Conservation (phyloP, 1,140 invertebrate genomes). For the Cotesia typhae region DNA sequence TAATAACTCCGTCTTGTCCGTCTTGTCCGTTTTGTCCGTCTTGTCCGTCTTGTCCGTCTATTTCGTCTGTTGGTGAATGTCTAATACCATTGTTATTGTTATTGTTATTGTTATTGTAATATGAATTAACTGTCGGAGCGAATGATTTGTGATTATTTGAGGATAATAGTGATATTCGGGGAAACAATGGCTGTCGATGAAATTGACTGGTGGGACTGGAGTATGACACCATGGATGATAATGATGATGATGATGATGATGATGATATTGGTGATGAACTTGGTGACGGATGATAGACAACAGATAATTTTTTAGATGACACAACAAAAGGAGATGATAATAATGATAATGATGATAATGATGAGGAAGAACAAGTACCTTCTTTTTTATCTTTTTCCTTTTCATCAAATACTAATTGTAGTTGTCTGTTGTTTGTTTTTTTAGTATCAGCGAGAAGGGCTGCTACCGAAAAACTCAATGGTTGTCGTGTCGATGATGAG, state of each 20-base stretch:
- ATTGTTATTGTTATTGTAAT: neutral
- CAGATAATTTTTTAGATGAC: conserved; percentile 22
- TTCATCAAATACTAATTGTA: neutral
- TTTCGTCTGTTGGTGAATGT: too few relatives aligned
- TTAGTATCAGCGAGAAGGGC: conserved; percentile 62
- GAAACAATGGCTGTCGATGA: neutral
- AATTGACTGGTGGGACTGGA: conserved; percentile 42
- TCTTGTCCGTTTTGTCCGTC: too few relatives aligned
- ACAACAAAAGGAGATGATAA: conserved; percentile 12
- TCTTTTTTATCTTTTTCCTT: neutral
- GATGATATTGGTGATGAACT: conserved; percentile 40
- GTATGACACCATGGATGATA: conserved; percentile 26
- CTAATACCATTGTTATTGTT: neutral
- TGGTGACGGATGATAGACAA: conserved; percentile 36
- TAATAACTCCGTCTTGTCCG: neutral
- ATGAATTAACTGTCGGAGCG: too few relatives aligned
- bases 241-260: too few relatives aligned
- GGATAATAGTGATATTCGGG: neutral
- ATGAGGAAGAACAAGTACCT: neutral
- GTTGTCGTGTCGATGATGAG: conserved; percentile 49
- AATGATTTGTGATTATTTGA: neutral
- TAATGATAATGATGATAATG: conserved; percentile 17
- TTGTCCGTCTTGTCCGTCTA: neutral
- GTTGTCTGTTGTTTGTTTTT: conserved; percentile 24
- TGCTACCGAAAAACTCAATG: conserved; percentile 66